These are phyloP conservation scores for Hydractinia symbiolongicarpus DNA, from an alignment of 30 jellyfish, hydroid and myxozoan genomes.

Conservation along the genomic window DNA sequence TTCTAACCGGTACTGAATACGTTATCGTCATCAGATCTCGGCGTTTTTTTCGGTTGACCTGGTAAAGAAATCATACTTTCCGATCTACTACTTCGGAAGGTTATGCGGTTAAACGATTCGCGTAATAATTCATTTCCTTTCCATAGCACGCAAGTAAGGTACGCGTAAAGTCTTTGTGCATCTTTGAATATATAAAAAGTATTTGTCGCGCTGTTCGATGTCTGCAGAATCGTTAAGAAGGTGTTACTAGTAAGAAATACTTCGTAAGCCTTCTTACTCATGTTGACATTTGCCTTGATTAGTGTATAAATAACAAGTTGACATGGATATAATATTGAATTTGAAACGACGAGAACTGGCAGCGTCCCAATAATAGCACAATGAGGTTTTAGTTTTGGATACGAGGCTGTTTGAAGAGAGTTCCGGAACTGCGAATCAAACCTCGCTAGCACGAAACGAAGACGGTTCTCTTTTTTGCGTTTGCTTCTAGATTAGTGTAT, in stretches of 20 bases:
- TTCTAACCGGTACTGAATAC: too few relatives aligned
- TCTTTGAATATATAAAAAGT: slow-evolving; percentile 42
- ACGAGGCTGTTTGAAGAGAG: too few relatives aligned
- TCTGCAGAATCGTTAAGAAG: slow-evolving; percentile 34
- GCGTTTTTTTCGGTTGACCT: too few relatives aligned
- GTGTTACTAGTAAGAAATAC: slow-evolving; percentile 43
- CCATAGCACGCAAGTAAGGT: neutral
- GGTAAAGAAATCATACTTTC: neutral
- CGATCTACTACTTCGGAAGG: neutral
- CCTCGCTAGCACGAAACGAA: too few relatives aligned
- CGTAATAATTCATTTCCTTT: slow-evolving; percentile 3
- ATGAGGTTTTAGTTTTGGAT: too few relatives aligned
- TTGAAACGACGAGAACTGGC: too few relatives aligned
- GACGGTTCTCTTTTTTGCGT: too few relatives aligned
- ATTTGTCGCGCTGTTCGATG: slow-evolving; percentile 48
- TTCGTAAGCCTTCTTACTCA: slow-evolving; percentile 17
- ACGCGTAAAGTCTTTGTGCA: slow-evolving; percentile 43
- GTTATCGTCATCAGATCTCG: too few relatives aligned
- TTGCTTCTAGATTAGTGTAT: slow-evolving; percentile 10
- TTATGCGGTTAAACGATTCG: neutral
- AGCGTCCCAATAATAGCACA: too few relatives aligned
- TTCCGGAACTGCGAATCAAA: too few relatives aligned
- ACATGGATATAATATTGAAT: too few relatives aligned
- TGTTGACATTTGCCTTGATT: neutral
- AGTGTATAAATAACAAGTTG: slow-evolving; percentile 25